Evolutionary conservation across 2,797 vertebrate species (phyloP).

Genomic region (Leptatherina wallacei): DNA sequence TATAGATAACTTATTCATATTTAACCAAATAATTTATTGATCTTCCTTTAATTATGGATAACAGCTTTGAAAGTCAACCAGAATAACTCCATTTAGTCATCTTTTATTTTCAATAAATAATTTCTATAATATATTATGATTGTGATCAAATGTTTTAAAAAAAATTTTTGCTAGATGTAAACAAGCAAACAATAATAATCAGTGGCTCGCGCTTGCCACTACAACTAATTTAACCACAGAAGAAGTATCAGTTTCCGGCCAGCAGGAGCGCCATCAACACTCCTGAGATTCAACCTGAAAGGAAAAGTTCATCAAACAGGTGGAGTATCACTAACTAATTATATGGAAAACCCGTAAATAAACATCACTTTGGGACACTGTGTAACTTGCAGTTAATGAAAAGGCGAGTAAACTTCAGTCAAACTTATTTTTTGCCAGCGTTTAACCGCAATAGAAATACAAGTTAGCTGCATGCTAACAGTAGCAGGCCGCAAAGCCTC

Average conservation of each 20-base stretch:
- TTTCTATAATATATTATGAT: too few species aligned
- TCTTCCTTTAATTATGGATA: too few species aligned
- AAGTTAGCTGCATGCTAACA: slow-evolving; percentile 11
- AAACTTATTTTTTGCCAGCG: accelerated
- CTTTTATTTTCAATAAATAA: too few species aligned
- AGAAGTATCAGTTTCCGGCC: slow-evolving; percentile 4
- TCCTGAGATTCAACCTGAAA: neutral
- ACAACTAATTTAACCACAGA: neutral
- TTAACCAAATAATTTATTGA: too few species aligned
- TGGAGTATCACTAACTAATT: neutral
- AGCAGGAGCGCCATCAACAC: slow-evolving; percentile 1
- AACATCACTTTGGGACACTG: neutral
- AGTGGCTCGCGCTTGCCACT: too few species aligned
- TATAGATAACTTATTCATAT: too few species aligned
- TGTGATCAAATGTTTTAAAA: too few species aligned
- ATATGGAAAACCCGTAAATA: neutral
- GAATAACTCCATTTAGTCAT: too few species aligned
- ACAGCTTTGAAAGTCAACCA: too few species aligned
- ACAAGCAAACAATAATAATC: too few species aligned
- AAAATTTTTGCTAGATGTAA: too few species aligned
- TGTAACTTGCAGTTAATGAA: accelerated
- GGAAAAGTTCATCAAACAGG: neutral
- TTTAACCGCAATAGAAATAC: neutral
- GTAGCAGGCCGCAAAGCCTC: slow-evolving; percentile 65
- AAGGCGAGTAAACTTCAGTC: slow-evolving; percentile 12